Evolutionary conservation across 2,888 invertebrate genomes (phyloP).

Genomic region (Meghimatium bilineatum): DNA sequence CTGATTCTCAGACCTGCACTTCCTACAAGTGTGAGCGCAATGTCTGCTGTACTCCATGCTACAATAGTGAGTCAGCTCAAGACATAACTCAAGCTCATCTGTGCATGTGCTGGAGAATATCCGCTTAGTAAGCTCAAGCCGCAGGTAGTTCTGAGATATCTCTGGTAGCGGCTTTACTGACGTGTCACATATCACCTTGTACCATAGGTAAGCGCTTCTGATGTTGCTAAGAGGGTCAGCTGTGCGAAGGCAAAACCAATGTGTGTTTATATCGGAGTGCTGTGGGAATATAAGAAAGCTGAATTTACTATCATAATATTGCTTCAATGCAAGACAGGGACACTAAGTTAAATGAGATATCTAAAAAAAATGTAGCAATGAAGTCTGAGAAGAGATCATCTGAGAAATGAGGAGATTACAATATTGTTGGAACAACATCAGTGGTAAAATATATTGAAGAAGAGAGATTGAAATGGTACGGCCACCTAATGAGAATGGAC

Average conservation of each 20-base stretch:
- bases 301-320: neutral
- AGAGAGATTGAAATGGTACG: too few relatives aligned
- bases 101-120: constrained; percentile 60
- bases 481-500: too few relatives aligned
- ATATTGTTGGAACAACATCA: too few relatives aligned
- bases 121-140: constrained; percentile 46
- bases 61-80: constrained; percentile 58
- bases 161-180: constrained; percentile 44
- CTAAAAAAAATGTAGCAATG: too few relatives aligned
- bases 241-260: constrained; percentile 61
- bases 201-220: constrained; percentile 60
- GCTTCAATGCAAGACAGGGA: neutral
- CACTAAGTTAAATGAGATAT: too few relatives aligned
- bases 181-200: constrained; percentile 65
- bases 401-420: too few relatives aligned
- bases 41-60: constrained; percentile 42
- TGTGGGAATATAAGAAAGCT: neutral
- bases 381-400: too few relatives aligned
- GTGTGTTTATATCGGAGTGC: neutral
- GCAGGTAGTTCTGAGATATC: constrained; percentile 51
- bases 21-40: constrained; percentile 52
- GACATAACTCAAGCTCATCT: constrained; percentile 63
- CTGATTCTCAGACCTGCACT: constrained; percentile 55
- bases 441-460: too few relatives aligned
- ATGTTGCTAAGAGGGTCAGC: constrained; percentile 58